Evolutionary conservation across 2,797 vertebrate species (phyloP).

Genomic region (Poliocrania exsul): DNA sequence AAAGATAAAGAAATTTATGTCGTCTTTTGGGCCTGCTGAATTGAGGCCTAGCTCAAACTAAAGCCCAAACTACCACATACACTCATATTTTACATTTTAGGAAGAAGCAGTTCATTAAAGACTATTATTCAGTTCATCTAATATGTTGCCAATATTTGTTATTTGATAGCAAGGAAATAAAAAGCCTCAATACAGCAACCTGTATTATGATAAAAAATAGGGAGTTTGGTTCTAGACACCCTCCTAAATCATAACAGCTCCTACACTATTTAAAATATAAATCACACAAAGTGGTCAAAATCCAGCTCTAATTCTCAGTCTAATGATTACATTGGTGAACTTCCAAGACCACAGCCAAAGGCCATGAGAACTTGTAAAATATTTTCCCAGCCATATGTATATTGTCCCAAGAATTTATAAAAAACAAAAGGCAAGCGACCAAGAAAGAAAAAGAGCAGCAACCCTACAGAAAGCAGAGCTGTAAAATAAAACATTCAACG

Average conservation of each 20-base stretch:
- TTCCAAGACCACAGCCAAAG: conserved; percentile 51
- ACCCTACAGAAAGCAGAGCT: not conserved
- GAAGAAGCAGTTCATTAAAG: not conserved
- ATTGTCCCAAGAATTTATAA: not conserved
- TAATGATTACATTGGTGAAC: conserved; percentile 40
- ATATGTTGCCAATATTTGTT: not conserved
- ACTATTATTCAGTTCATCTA: not conserved
- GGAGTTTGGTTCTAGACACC: not conserved
- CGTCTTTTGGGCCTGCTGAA: too few relatives aligned
- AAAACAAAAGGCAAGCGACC: not conserved
- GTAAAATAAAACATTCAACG: not conserved
- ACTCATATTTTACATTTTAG: not conserved
- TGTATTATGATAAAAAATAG: not conserved
- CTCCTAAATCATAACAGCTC: not conserved
- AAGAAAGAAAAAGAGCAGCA: not conserved
- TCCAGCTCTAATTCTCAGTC: conserved; percentile 29
- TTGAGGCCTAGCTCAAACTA: too few relatives aligned
- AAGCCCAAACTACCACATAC: not conserved
- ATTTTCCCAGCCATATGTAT: conserved; percentile 33
- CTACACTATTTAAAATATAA: conserved; percentile 7
- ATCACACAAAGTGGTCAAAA: conserved; percentile 5
- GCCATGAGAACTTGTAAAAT: conserved; percentile 39
- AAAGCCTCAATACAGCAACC: not conserved
- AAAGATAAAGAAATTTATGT: not conserved
- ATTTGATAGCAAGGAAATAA: conserved; percentile 22